Base-by-base conservation (phyloP, 2,888 invertebrate genomes). In the Acleris sparsana region DNA sequence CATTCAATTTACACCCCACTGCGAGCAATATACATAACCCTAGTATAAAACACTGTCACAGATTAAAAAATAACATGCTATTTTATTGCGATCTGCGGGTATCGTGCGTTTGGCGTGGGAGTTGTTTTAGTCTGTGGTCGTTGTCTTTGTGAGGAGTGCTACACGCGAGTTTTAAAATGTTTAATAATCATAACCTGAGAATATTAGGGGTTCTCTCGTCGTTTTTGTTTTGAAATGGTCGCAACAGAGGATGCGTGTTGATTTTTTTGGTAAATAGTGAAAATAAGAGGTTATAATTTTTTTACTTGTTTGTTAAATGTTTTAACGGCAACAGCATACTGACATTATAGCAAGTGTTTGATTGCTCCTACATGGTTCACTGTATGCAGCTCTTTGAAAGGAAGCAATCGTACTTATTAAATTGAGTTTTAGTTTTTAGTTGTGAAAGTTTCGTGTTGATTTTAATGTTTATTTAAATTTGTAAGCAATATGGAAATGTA, bases 1-100 rank as follows among this genome's bases (percentile, higher is more conserved):
- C 72, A 78, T 80, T 79, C 75, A 79, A 79, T 79, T 78, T 77
- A 73, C 74, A 73, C 73, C 72, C 71, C 71, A 46, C 70, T 62
- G 63, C 68, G 72, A 72, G 56, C 62, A 11, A 63, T 71, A 68
- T 53, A 64, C 63, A 68, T 56, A 69, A 68, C 66, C 56, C 53
- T 62, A 55, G 61, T 59, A 61, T 68, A 67, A 67, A 66, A 67
- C 57, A 46, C 48, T 20, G 59, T 25, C 74, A 78, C 75, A 81
- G 77, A 3, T 1, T 67, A 71, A 56, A 67, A 57, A 22, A 4
- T 6, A 48, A n/a, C 16, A 46, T 0, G 46, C 39, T 13, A n/a
- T 18, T 44, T 11, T 57, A 22, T 48, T 62, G n/a, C 13, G 18
- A 49, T 62, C 62, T 62, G 61, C 25, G 0, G 5, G 29, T 13